Evolutionary conservation across 2,888 invertebrate species (phyloP).

Genomic region (Spatulosminthurus flaviceps): DNA sequence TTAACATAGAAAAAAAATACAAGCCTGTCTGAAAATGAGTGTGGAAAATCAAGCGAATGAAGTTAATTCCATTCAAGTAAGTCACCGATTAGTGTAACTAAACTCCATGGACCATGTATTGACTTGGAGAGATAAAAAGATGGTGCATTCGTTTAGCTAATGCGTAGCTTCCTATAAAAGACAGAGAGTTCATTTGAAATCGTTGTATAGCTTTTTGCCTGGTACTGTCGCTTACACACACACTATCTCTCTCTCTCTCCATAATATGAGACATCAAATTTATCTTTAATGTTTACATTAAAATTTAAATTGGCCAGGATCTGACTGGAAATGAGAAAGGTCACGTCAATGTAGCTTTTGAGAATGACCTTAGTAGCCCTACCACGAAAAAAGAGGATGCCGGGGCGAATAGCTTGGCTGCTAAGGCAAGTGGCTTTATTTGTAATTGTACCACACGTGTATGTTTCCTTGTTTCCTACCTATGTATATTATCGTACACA

Average conservation of each 20-base stretch:
- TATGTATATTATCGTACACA: too few relatives aligned
- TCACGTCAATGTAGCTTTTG: background rate
- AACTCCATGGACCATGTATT: too few relatives aligned
- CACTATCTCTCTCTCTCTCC: background rate
- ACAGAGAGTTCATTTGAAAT: too few relatives aligned
- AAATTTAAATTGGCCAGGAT: background rate
- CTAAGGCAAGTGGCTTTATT: background rate
- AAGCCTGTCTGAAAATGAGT: slow-evolving; percentile 5
- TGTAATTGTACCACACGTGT: background rate
- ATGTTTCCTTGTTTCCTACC: background rate
- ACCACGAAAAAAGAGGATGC: background rate
- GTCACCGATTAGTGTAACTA: background rate
- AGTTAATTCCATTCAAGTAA: background rate
- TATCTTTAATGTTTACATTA: background rate
- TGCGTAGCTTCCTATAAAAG: too few relatives aligned
- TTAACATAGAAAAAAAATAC: too few relatives aligned
- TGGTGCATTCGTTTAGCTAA: too few relatives aligned
- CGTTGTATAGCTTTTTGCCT: too few relatives aligned
- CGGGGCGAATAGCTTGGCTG: background rate
- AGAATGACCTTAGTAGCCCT: background rate
- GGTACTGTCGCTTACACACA: too few relatives aligned
- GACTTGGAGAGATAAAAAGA: too few relatives aligned
- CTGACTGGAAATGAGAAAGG: background rate
- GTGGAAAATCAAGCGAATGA: background rate
- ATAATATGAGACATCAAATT: background rate